These are phyloP conservation scores for Masnerella sp. DNA, from an alignment of 2,888 invertebrate genomes.

Conservation along the genomic window DNA sequence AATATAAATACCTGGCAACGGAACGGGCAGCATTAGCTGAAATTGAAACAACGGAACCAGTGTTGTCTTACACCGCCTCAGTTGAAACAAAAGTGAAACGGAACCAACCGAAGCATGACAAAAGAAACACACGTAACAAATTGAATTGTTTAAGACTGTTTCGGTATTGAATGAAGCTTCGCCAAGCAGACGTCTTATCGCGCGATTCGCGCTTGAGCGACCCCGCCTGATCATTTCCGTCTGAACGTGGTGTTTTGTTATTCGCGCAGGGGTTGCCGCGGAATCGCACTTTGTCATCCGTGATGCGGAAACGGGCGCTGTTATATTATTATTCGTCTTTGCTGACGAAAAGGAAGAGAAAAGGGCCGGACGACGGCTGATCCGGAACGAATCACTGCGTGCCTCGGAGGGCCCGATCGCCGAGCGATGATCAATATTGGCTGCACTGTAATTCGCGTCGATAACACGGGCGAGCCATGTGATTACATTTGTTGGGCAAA, in stretches of 20 bases:
- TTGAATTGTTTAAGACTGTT: no score
- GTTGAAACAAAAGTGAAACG: no score
- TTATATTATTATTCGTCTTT: slow-evolving; percentile 51
- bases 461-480: slow-evolving; percentile 42
- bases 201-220: slow-evolving; percentile 65
- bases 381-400: slow-evolving; percentile 46
- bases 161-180: no score
- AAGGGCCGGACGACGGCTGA: slow-evolving; percentile 26
- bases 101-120: no score
- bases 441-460: slow-evolving; percentile 47
- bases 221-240: slow-evolving; percentile 47
- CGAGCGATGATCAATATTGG: slow-evolving; percentile 42
- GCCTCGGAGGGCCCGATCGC: slow-evolving; percentile 27
- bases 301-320: slow-evolving; percentile 52
- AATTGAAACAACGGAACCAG: no score
- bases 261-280: slow-evolving; percentile 41
- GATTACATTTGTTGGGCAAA: slow-evolving; percentile 44
- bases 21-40: no score
- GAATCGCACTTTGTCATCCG: slow-evolving; percentile 57
- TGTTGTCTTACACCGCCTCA: no score
- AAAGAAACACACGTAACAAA: no score
- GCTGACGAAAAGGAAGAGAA: slow-evolving; percentile 7
- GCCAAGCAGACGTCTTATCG: no score
- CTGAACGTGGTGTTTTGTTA: slow-evolving; percentile 10
- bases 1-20: no score